Evolutionary conservation across 2,113 vertebrate species (phyloP).

Genomic region (Castor canadensis): DNA sequence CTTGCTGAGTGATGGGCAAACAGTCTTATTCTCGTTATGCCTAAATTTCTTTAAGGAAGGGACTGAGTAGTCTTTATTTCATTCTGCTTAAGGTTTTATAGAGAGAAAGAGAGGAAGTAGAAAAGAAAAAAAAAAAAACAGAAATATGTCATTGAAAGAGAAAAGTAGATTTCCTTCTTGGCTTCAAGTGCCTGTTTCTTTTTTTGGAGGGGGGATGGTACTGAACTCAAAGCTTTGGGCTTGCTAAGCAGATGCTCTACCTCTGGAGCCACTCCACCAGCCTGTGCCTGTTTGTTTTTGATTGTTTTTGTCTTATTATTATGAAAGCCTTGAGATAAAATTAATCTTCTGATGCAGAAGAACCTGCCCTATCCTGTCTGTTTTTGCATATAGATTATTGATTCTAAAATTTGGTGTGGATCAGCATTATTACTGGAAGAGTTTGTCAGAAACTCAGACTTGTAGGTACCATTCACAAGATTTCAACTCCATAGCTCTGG

Average conservation of each 20-base stretch:
- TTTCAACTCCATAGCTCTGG: not conserved
- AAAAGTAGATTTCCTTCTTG: not conserved
- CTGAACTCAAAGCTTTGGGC: not conserved
- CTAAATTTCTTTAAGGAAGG: not conserved
- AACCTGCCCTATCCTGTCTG: not conserved
- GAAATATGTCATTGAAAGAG: not conserved
- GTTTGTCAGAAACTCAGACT: not conserved
- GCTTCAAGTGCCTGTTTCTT: not conserved
- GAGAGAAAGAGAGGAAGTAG: not conserved
- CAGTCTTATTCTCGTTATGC: not conserved
- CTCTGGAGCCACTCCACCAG: no score
- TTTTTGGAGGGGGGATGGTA: no score
- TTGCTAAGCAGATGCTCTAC: no score
- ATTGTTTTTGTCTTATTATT: not conserved
- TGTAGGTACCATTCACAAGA: not conserved
- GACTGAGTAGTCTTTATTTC: not conserved
- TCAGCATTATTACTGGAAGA: constrained; percentile 5
- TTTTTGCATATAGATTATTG: not conserved
- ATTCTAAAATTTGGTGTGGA: not conserved
- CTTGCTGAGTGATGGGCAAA: not conserved
- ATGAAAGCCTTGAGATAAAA: not conserved
- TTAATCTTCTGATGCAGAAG: not conserved
- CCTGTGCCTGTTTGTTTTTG: no score
- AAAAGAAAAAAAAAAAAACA: not conserved
- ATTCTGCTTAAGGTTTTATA: not conserved